A percentile compares a stretch with the other conserved stretches of the same genome.
Evolutionary conservation across 1,140 invertebrate genomes (phyloP).

Genomic region (Cepaea nemoralis): DNA sequence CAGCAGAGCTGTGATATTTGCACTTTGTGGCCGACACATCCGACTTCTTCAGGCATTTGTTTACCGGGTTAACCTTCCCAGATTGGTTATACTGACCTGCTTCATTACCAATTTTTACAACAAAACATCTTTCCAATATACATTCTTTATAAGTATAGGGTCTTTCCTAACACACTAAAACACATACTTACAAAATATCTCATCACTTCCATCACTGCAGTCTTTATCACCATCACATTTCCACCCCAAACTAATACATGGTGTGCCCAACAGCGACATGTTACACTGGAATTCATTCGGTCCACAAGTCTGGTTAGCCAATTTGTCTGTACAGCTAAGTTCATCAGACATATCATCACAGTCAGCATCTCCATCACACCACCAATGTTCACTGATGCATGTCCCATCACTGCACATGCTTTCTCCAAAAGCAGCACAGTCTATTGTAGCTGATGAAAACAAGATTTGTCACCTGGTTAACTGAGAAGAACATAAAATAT

Average conservation of each 20-base stretch:
- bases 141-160: too few species aligned
- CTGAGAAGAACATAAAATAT: neutral
- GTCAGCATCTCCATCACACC: conserved; percentile 92
- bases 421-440: conserved; percentile 45
- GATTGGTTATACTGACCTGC: too few species aligned
- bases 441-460: conserved; percentile 7
- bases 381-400: conserved; percentile 92
- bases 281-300: conserved; percentile 15
- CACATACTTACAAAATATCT: conserved; percentile 4
- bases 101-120: too few species aligned
- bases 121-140: too few species aligned
- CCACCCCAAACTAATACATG: conserved; percentile 2
- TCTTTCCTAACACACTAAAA: too few species aligned
- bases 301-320: neutral
- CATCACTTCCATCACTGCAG: conserved; percentile 24
- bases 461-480: neutral
- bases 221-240: conserved; percentile 30
- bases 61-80: too few species aligned
- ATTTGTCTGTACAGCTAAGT: conserved; percentile 29
- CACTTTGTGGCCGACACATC: too few species aligned
- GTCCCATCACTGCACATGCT: conserved; percentile 74
- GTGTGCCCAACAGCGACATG: neutral
- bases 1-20: too few species aligned
- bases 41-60: too few species aligned
- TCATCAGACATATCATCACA: conserved; percentile 86